Conservation (phyloP, 2,113 vertebrate species). For the Halcyon senegalensis region DNA sequence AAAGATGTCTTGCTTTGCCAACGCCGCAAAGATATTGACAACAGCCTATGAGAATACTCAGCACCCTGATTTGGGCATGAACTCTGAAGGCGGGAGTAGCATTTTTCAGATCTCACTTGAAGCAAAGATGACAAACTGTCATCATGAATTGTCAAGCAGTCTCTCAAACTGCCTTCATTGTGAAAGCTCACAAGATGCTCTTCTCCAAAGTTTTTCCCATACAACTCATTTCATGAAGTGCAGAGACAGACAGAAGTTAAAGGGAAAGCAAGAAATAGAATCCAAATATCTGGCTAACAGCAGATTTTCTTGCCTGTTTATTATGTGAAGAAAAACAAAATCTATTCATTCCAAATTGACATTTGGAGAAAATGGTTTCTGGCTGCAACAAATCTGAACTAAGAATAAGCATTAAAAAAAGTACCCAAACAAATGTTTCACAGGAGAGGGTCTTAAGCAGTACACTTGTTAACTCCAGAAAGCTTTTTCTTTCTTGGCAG, state of each 20-base stretch:
- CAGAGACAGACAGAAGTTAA: background rate
- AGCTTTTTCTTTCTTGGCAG: background rate
- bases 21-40: background rate
- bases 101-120: background rate
- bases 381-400: background rate
- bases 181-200: background rate
- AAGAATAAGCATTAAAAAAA: background rate
- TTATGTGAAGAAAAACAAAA: background rate
- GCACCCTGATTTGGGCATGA: background rate
- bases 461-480: background rate
- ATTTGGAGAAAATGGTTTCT: background rate
- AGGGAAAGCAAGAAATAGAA: background rate
- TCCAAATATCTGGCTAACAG: background rate
- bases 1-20: background rate
- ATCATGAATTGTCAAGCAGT: background rate
- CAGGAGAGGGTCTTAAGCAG: background rate
- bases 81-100: background rate
- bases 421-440: background rate
- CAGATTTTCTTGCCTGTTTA: background rate
- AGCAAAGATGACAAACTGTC: background rate
- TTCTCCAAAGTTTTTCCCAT: background rate
- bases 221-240: background rate
- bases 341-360: background rate
- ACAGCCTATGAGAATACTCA: background rate
- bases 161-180: background rate